Evolutionary conservation across 2,113 vertebrate species (phyloP), one percentile per base, ranked within the genome.

Genomic region (Zeus faber): DNA sequence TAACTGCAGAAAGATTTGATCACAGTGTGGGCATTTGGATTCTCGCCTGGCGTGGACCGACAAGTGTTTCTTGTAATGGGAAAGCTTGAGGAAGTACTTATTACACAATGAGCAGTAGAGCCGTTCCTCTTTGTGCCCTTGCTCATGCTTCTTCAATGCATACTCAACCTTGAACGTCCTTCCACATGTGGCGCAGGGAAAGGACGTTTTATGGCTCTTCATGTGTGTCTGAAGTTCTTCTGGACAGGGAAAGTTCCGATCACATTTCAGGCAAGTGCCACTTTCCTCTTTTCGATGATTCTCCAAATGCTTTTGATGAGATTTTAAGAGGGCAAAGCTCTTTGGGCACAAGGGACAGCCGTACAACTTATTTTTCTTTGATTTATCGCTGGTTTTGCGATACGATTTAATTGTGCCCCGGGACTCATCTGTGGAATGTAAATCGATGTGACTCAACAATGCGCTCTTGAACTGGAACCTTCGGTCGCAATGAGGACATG

Each of bases 111-210:
- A 46, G 14, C 85, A 87, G 26, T 76, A 81, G 43, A 66, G 82
- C 31, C 70, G 67, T 3, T 74, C 63, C 0, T 49, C 44, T 16
- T 58, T 33, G 62, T 87, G 85, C 21, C 58, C 43, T 26, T 73
- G 55, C 52, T 81, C 73, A 0, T 87, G 85, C 51, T 84, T 85
- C 62, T 70, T 83, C 51, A 83, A 66, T 0, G 77, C 79, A 1
- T 79, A 72, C 51, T 81, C 75, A 0, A 85, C 70, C 50, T 83
- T 85, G 9, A 87, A 87, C 45, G 65, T 79, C 58, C 76, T 83
- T 11, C 73, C 77, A 21, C 85, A 87, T 6, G 27, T 70, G 23
- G 5, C 53, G 63, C 85, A 87, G 55, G 50, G 0, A 33, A 74
- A 83, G 0, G 62, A 60, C 45, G 62, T 79, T 0, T 68, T 52